Base-by-base conservation (phyloP, 2,888 invertebrate species). In the Salpingus planirostris region DNA sequence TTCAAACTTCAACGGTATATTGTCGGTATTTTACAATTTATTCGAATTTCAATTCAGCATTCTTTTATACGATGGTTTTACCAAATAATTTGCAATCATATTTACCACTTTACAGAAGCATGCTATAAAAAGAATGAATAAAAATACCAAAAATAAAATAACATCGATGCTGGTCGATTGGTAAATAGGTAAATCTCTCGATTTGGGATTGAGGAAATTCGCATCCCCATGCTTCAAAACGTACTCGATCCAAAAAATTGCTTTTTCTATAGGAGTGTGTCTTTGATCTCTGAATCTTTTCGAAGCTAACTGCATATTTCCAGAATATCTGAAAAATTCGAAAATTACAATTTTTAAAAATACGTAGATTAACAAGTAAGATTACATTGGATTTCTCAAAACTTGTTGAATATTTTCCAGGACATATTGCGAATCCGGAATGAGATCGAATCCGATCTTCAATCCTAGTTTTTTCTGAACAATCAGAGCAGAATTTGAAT, bases 401-500 rank as follows among this genome's bases (percentile, higher is more conserved):
- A 54, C 42, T 33, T 40, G 36, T n/a, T 24, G 30, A 7, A 57
- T 36, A 3, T 39, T 44, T 3, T 38, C n/a, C n/a, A n/a, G n/a
- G n/a, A n/a, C n/a, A n/a, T n/a, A n/a, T n/a, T n/a, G n/a, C n/a
- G n/a, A n/a, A n/a, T 25, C 2, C 26, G 47, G 49, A n/a, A 52
- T 24, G 6, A 44, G 36, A 4, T 41, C 8, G 5, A 46, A 41
- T 31, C 50, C 43, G 11, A 53, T 24, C 8, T 28, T 33, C 5
- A 44, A 21, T 3, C 48, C 56, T 28, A 49, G 36, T 21, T 55
- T 54, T 11, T 44, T 42, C 1, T 40, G 36, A 23, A 44, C 47
- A 12, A 57, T 47, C 29, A 52, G 46, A n/a, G 36, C 26, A 40
- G 55, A 43, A 38, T 61, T 61, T 7, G 49, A 21, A 14, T 36